Evolutionary conservation across 2,113 vertebrate species (phyloP).

Genomic region (Rhipidura dahli): DNA sequence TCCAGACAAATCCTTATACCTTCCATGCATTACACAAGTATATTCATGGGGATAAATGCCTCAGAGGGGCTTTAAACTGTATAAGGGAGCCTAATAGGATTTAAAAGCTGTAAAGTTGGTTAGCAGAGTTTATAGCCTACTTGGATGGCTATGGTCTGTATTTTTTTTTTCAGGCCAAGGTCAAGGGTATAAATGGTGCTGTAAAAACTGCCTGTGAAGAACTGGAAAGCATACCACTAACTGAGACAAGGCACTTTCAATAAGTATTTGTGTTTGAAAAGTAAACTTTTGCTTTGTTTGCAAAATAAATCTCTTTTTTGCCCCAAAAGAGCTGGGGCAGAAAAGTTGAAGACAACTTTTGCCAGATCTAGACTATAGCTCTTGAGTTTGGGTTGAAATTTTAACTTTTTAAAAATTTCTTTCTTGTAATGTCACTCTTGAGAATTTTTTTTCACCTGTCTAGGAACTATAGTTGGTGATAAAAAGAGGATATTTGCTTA

Average conservation of each 20-base stretch:
- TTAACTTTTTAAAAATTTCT: not conserved
- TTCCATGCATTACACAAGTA: not conserved
- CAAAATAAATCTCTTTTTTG: too few species aligned
- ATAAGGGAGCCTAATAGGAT: not conserved
- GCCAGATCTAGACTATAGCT: not conserved
- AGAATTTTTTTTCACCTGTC: not conserved
- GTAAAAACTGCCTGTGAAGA: not conserved
- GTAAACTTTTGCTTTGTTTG: not conserved
- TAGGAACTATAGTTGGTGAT: not conserved
- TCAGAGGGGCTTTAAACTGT: not conserved
- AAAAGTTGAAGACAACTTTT: not conserved
- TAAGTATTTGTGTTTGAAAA: not conserved
- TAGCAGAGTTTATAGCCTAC: not conserved
- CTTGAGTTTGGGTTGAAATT: not conserved
- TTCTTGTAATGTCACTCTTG: not conserved
- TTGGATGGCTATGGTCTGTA: not conserved
- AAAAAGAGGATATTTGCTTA: not conserved
- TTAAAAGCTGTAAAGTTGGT: slow-evolving; percentile 3
- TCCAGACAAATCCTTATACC: not conserved
- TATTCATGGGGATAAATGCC: not conserved
- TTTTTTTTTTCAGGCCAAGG: not conserved
- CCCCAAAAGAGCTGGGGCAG: not conserved
- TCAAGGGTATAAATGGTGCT: not conserved
- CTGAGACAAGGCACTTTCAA: not conserved
- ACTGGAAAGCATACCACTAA: not conserved